phyloP scores from a whole-genome alignment of 2,888 invertebrate genomes.

The Lithosia quadra region DNA sequence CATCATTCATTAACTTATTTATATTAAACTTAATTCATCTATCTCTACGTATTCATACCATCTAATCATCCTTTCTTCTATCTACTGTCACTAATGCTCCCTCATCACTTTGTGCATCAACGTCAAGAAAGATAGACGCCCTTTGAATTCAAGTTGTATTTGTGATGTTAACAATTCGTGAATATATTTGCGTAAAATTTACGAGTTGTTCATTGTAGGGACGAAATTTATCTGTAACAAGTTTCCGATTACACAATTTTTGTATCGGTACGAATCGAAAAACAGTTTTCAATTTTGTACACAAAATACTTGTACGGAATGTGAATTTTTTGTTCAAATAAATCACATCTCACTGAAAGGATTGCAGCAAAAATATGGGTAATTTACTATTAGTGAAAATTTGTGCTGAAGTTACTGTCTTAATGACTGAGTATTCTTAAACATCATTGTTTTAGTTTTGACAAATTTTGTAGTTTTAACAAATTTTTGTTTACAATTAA shows the following conservation, averaged over 20 bases:
- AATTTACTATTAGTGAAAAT: neutral
- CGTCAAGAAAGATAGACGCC: too few species aligned
- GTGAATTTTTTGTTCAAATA: neutral
- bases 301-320: neutral
- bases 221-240: neutral
- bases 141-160: too few species aligned
- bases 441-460: neutral
- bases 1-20: too few species aligned
- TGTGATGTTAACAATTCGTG: too few species aligned
- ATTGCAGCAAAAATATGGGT: neutral
- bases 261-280: neutral
- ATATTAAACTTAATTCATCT: too few species aligned
- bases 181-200: too few species aligned
- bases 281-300: neutral
- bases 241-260: constrained; percentile 1
- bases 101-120: too few species aligned
- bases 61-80: too few species aligned
- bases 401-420: neutral
- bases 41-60: too few species aligned
- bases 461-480: too few species aligned
- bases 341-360: neutral
- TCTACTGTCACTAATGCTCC: too few species aligned
- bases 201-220: neutral
- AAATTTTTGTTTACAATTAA: too few species aligned
- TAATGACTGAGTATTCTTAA: neutral